phyloP scores from a whole-genome alignment of 2,113 vertebrate genomes.

The Noturus placidus region DNA sequence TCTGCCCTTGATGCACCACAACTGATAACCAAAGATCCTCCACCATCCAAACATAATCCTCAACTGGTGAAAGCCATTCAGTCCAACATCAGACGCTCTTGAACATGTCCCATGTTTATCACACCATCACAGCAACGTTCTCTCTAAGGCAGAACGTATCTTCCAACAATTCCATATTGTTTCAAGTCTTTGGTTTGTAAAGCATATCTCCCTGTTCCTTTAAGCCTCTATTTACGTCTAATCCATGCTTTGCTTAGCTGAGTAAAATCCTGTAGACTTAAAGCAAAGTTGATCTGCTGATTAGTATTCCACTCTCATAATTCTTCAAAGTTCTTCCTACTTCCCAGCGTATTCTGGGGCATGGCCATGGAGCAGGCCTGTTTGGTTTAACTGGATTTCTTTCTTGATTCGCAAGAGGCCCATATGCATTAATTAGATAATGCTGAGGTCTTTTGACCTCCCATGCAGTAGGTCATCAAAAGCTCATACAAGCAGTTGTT shows the following conservation, averaged over 20 bases:
- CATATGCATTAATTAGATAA: slow-evolving; percentile 69
- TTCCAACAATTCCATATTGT: not conserved
- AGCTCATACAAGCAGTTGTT: slow-evolving; percentile 69
- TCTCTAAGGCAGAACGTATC: slow-evolving; percentile 15
- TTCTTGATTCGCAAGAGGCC: slow-evolving; percentile 55
- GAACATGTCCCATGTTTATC: slow-evolving; percentile 65
- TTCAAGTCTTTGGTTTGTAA: slow-evolving; percentile 64
- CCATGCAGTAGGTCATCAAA: slow-evolving; percentile 70
- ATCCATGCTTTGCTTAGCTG: slow-evolving; percentile 74
- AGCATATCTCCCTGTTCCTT: slow-evolving; percentile 68
- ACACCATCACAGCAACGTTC: slow-evolving; percentile 21
- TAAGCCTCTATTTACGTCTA: slow-evolving; percentile 76
- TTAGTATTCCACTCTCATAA: slow-evolving; percentile 79
- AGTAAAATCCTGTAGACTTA: slow-evolving; percentile 74
- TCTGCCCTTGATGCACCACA: slow-evolving; percentile 40
- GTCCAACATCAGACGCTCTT: slow-evolving; percentile 81
- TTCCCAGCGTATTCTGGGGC: slow-evolving; percentile 64
- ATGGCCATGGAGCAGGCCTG: slow-evolving; percentile 42
- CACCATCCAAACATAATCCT: slow-evolving; percentile 53
- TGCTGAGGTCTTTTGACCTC: slow-evolving; percentile 64
- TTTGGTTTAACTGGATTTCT: slow-evolving; percentile 57
- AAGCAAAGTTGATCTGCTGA: slow-evolving; percentile 76
- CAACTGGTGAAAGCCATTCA: slow-evolving; percentile 70
- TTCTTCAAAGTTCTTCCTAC: slow-evolving; percentile 58
- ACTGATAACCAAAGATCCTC: slow-evolving; percentile 81